phyloP scores from a whole-genome alignment of 2,888 invertebrate genomes.

The Ennomos fuscantarius region DNA sequence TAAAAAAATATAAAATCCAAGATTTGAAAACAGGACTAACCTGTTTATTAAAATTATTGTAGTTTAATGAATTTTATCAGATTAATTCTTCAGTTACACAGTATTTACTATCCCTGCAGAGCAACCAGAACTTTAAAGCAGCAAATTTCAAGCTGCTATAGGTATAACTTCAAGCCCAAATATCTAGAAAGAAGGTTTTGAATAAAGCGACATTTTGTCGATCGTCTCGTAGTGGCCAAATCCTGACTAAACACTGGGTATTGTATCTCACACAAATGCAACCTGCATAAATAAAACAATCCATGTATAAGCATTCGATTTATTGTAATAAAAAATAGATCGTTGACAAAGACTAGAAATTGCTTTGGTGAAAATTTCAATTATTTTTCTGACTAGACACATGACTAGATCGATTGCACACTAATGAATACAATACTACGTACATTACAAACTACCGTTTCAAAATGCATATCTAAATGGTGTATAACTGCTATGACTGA shows the following conservation, averaged over 20 bases:
- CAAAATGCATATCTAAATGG: slow-evolving; percentile 55
- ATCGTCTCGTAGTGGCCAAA: slow-evolving; percentile 78
- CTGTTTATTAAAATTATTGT: slow-evolving; percentile 16
- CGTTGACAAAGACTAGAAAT: slow-evolving; percentile 63
- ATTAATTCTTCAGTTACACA: slow-evolving; percentile 9
- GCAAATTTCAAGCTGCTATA: slow-evolving; percentile 22
- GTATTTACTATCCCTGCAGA: slow-evolving; percentile 10
- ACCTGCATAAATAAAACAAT: slow-evolving; percentile 76
- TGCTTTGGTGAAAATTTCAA: slow-evolving; percentile 42
- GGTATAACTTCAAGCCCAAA: slow-evolving; percentile 62
- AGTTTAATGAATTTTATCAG: slow-evolving; percentile 4
- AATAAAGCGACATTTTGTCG: slow-evolving; percentile 67
- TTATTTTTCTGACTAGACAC: slow-evolving; percentile 72
- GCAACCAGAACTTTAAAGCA: slow-evolving; percentile 1
- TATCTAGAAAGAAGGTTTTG: slow-evolving; percentile 64
- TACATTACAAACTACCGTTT: slow-evolving; percentile 44
- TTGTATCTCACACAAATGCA: slow-evolving; percentile 36
- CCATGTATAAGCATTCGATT: slow-evolving; percentile 65
- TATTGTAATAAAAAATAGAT: slow-evolving; percentile 66
- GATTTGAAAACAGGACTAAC: slow-evolving; percentile 30
- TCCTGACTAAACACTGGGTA: slow-evolving; percentile 48
- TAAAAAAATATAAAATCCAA: slow-evolving; percentile 1
- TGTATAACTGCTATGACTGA: slow-evolving; percentile 51
- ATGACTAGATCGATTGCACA: slow-evolving; percentile 70
- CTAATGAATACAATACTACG: slow-evolving; percentile 51